Base-by-base conservation (phyloP, 2,888 invertebrate genomes). In the Xestobium rufovillosum region DNA sequence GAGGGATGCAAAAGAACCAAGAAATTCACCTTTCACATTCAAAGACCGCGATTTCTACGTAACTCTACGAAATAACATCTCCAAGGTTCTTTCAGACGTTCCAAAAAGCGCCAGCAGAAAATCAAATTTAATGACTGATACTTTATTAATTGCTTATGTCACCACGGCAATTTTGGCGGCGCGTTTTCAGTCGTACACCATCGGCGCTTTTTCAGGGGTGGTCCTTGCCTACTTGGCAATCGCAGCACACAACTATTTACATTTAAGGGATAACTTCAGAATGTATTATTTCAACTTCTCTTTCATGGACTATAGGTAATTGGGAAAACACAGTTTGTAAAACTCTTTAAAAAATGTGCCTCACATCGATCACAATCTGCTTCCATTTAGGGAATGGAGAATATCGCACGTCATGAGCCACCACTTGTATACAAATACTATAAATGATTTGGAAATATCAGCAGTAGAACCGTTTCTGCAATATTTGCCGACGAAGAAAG, bases 271-370 rank as follows among this genome's bases (percentile, higher is more conserved):
- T 39, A 85, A 79, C 57, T 83, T 81, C 72, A 73, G 84, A 38
- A 85, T 85, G 81, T 82, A 79, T 54, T 75, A 82, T 40, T 83
- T 83, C 52, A 82, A 86, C 52, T 63, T 88, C 41, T 71, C 73
- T 11, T 56, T 78, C 48, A 68, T 83, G 71, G 76, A 78, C 2
- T 76, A 78, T 32, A 70, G 71, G 49, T 77, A 83, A 43, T 87
- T 83, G 75, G 70, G 86, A 41, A 73, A n/a, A 23, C 8, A n/a
- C 3, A 12, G 3, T 26, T 6, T 38, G 8, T 23, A 25, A 25
- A 32, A 4, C 30, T 27, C 25, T 27, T 2, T 25, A 12, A 23
- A 39, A 17, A 13, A 35, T 38, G n/a, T n/a, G n/a, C 38, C 27
- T 30, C 40, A 36, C 34, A 31, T 37, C 14, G 39, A 40, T 38